These are phyloP conservation scores for Trachymyrmex septentrionalis DNA, from an alignment of 1,140 invertebrate genomes.

Conservation along the genomic window DNA sequence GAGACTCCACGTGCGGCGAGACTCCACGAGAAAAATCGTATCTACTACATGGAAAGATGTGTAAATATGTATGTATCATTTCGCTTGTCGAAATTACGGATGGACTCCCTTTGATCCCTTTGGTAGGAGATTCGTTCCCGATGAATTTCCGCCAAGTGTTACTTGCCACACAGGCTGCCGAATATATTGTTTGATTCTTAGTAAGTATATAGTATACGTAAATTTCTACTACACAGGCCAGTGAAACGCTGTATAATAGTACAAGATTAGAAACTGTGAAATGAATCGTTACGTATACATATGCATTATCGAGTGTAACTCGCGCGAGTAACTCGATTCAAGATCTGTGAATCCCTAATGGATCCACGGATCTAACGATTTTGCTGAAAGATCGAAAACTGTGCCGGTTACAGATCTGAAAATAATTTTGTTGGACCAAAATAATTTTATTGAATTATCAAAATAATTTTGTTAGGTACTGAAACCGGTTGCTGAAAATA, in stretches of 20 bases:
- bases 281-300: slow-evolving; percentile 73
- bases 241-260: slow-evolving; percentile 73
- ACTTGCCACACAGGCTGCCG: slow-evolving; percentile 40
- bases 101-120: background rate
- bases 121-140: background rate
- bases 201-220: slow-evolving; percentile 44
- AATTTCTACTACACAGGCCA: slow-evolving; percentile 82
- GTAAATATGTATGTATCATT: slow-evolving; percentile 19
- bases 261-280: slow-evolving; percentile 82
- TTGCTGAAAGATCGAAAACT: too few species aligned
- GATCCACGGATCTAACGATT: slow-evolving; percentile 23
- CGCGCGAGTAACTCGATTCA: background rate
- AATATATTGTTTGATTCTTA: slow-evolving; percentile 39
- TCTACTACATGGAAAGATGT: background rate
- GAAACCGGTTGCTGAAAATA: too few species aligned
- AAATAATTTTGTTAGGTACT: too few species aligned
- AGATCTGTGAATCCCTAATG: slow-evolving; percentile 17
- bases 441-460: too few species aligned
- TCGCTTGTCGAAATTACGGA: slow-evolving; percentile 10
- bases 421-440: too few species aligned
- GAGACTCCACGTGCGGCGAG: background rate
- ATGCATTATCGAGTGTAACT: slow-evolving; percentile 38
- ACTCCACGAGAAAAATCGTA: slow-evolving; percentile 15
- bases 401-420: too few species aligned
- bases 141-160: slow-evolving; percentile 4